Base-by-base conservation (phyloP, 2,797 vertebrate genomes). In the Acestrorhynchus altus region DNA sequence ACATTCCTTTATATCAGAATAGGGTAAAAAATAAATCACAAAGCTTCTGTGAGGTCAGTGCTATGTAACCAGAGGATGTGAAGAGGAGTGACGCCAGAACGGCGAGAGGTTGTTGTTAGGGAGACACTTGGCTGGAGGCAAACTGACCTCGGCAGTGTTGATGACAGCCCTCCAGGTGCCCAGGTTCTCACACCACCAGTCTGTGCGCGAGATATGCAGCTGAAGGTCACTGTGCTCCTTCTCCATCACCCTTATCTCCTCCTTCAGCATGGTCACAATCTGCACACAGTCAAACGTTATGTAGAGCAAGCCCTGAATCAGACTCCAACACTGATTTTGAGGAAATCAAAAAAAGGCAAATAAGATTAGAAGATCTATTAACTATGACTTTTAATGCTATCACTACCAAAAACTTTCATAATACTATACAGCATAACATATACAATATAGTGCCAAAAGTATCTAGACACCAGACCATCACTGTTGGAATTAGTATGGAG, bases 171-270 rank as follows among this genome's bases (percentile, higher is more conserved):
- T 96, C 98, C 98, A 99, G 89, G 94, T 90, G 11, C 98, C 97
- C 22, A 99, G 92, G 83, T 99, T 98, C 85, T 99, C 98, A 88
- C 97, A 99, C 98, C 98, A 99, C 94, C 96, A 96, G 79, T 99
- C 98, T 0, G 97, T 99, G 79, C 97, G 92, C 2, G 90, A 94
- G 88, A 99, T 96, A 81, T 99, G 98, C 64, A 96, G 88, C 89
- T 97, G 95, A 13, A 99, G 96, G 74, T 98, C 97, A n/a, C 85
- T 90, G 84, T 96, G 95, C 83, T 99, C 98, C 82, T 91, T 96
- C 86, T 99, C 97, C 93, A 98, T 98, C 52, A 95, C 83, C 76
- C 93, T 92, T 11, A 99, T 99, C 91, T 99, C 97, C 77, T 98
- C 97, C 85, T 96, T 99, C 88, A 99, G 90, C 88, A 96, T 96